phyloP scores from a whole-genome alignment of 2,113 vertebrate species.

The Redunca redunca region DNA sequence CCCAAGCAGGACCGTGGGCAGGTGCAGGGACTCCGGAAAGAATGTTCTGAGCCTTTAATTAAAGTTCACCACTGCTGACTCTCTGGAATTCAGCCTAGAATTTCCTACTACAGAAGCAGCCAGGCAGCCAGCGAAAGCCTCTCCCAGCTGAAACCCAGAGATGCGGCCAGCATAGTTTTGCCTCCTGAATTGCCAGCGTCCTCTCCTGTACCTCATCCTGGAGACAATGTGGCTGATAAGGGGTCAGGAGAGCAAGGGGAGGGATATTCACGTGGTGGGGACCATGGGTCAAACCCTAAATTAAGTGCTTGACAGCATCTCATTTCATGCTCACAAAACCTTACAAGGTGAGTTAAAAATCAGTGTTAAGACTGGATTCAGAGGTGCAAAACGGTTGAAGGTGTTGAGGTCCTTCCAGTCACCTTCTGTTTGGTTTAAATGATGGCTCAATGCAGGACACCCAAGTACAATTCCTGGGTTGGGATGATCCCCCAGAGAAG shows the following conservation, averaged over 20 bases:
- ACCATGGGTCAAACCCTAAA: background rate
- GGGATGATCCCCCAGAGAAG: background rate
- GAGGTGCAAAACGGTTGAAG: background rate
- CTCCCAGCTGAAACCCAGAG: background rate
- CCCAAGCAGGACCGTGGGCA: background rate
- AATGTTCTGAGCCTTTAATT: slow-evolving; percentile 11
- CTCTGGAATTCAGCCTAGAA: background rate
- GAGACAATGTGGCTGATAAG: background rate
- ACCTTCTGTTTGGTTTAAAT: background rate
- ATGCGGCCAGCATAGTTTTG: background rate
- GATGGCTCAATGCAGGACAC: background rate
- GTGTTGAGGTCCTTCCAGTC: background rate
- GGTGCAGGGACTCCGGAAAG: background rate
- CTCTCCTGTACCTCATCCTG: background rate
- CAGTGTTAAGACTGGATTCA: background rate
- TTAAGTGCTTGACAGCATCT: background rate
- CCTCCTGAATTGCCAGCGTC: background rate
- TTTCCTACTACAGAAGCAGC: background rate
- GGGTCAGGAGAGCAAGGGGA: background rate
- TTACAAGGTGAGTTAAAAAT: background rate
- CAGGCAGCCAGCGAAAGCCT: background rate
- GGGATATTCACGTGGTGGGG: background rate
- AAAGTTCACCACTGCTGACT: background rate
- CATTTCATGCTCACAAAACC: background rate
- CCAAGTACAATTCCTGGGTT: background rate